Base-by-base conservation (phyloP, 2,888 invertebrate species). In the Antheraea assamensis region DNA sequence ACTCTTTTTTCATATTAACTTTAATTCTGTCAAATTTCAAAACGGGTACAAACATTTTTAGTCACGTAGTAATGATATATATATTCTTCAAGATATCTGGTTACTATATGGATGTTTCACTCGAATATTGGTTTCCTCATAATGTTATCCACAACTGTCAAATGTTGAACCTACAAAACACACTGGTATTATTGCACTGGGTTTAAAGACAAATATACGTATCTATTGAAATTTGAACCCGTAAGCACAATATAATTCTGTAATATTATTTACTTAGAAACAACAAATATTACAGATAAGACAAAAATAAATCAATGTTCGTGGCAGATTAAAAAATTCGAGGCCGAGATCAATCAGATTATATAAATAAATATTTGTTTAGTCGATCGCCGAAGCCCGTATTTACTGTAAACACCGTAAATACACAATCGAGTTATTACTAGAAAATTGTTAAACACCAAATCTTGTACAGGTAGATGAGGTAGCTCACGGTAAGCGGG, bases 271-370 rank as follows among this genome's bases (percentile, higher is more conserved):
- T 58, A 24, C 15, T 24, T 24, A 13, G n/a, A 58, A 58, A 24
- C 58, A 24, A 58, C 58, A 24, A 58, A 58, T 58, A 58, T 24
- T 24, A n/a, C 13, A 58, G 58, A 58, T 58, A 58, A 58, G 58
- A 24, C 24, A 3, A 24, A 58, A 24, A 58, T 2, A 58, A 24
- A 58, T 24, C 24, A 58, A 58, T 24, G 1, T 24, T 58, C n/a
- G 24, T 58, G 15, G 7, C 58, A 24, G 58, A 58, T 58, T 24
- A 7, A 58, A 24, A 7, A 58, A 24, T 10, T 19, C 58, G 24
- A 58, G 24, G 58, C 3, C 58, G n/a, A 58, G n/a, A 58, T 24
- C 58, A 58, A 58, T 58, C 58, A 58, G 58, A 58, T 58, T 58
- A 58, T n/a, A 58, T 13, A n/a, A 58, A 58, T 24, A 58, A 58